phyloP scores from a whole-genome alignment of 2,797 vertebrate genomes.

The Decapterus maruadsi region DNA sequence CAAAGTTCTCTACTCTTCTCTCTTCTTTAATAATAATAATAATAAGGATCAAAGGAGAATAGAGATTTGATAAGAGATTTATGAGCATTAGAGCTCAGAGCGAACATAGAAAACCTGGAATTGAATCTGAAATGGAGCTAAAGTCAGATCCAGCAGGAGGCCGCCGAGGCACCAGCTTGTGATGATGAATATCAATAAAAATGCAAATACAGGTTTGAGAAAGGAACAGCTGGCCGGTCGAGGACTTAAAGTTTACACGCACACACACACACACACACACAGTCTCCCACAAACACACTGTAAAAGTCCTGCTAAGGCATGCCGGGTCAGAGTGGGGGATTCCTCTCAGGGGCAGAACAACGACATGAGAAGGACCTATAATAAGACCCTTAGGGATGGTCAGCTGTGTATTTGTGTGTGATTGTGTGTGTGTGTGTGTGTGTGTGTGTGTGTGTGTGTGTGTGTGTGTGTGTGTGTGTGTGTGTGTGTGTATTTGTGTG shows the following conservation, averaged over 20 bases:
- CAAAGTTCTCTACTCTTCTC: not conserved
- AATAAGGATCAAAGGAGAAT: not conserved
- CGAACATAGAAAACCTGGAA: not conserved
- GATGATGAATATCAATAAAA: conserved; percentile 65
- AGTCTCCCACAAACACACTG: conserved; percentile 48
- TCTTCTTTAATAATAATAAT: not conserved
- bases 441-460: conserved; percentile 29
- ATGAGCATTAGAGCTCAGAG: not conserved
- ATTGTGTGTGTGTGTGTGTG: conserved; percentile 31
- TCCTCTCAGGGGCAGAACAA: conserved; percentile 65
- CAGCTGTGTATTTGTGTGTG: conserved; percentile 43
- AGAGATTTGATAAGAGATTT: not conserved
- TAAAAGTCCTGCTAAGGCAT: conserved; percentile 72
- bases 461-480: conserved; percentile 28
- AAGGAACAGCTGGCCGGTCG: conserved; percentile 64
- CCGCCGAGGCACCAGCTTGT: conserved; percentile 38
- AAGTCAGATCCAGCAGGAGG: conserved; percentile 19
- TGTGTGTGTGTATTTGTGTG: conserved; percentile 29
- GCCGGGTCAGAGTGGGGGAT: conserved; percentile 69
- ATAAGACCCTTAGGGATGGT: conserved; percentile 70
- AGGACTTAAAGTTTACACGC: conserved; percentile 46
- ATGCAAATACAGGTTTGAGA: conserved; percentile 60
- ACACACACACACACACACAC: conserved; percentile 44
- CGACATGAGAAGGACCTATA: conserved; percentile 66
- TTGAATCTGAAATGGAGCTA: conserved; percentile 2